Conservation (phyloP, 1,140 invertebrate species). For the Dreissena polymorpha region DNA sequence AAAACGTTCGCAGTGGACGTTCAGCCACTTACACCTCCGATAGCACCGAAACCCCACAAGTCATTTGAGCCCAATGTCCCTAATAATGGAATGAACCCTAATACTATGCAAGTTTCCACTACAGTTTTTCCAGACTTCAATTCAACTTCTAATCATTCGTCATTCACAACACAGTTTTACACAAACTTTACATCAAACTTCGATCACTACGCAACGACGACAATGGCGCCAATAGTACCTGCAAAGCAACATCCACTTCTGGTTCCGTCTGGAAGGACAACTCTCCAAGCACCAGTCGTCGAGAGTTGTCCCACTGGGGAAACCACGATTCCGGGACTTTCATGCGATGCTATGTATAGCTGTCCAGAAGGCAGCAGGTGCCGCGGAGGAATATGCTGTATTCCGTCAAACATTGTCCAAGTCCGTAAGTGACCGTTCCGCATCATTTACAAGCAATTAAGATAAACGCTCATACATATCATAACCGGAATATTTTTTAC, state of each 20-base stretch:
- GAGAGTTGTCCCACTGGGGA: slow-evolving; percentile 27
- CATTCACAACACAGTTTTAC: no score
- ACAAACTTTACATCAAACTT: no score
- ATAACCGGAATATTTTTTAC: neutral
- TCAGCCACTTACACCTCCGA: no score
- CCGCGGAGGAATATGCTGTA: slow-evolving; percentile 23
- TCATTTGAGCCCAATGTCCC: no score
- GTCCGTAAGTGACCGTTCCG: slow-evolving; percentile 31
- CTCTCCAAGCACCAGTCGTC: neutral
- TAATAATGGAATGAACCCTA: no score
- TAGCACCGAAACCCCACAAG: no score
- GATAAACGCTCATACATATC: neutral
- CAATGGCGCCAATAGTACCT: neutral
- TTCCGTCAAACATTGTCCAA: slow-evolving; percentile 14
- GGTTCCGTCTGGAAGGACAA: neutral
- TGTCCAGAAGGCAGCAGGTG: slow-evolving; percentile 44
- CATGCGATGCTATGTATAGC: slow-evolving; percentile 18
- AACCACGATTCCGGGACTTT: slow-evolving; percentile 21
- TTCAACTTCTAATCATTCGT: no score
- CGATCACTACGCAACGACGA: no score
- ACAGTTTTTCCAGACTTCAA: no score
- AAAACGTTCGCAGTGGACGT: no score
- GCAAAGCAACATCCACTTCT: neutral
- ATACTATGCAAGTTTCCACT: no score
- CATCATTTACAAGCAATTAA: neutral